Evolutionary conservation across 1,140 invertebrate species (phyloP), one percentile per base, ranked within the genome.

Genomic region (Drosophila sulfurigaster): DNA sequence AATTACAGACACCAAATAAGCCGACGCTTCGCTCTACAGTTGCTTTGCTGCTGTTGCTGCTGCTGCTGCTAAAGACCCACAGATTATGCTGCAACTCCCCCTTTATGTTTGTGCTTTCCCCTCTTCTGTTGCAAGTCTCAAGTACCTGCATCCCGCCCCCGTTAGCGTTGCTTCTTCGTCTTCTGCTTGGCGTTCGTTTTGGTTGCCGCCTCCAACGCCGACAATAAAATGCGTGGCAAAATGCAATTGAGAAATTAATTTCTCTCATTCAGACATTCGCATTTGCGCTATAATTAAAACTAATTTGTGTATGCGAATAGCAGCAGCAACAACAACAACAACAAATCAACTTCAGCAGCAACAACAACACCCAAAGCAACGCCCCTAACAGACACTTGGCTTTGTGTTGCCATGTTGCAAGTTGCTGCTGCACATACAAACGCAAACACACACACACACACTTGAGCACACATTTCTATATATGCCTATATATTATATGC

Each of bases 1-100:
- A 91, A 91, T 91, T 91, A 91, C 87, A 91, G 87, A 87, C 87
- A 91, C 87, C 87, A 91, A 91, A 91, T 83, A 91, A 79, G 87
- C 87, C 86, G 87, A 66, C 74, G 70, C 65, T 58, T 38, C 45
- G 70, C 51, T 65, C 67, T 56, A 56, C 64, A 35, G 56, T 62
- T 68, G 32, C 32, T 5, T 4, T 32, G 30, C 67, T 54, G 59
- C 64, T 25, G 54, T 62, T 71, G 62, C 60, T 54, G 59, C 64
- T 25, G 54, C 57, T 71, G 62, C 60, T 51, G 32, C 69, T 64
- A 69, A 60, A 54, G 59, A 56, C 78, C 54, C 41, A 43, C 15
- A 54, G 52, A 63, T 68, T 64, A 66, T 76, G n/a, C 43, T 10
- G 6, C 49, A 6, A 1, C 15, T n/a, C 15, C 8, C 3, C 25